Evolutionary conservation across 2,113 vertebrate species (phyloP).

Genomic region (Euleptes europaea): DNA sequence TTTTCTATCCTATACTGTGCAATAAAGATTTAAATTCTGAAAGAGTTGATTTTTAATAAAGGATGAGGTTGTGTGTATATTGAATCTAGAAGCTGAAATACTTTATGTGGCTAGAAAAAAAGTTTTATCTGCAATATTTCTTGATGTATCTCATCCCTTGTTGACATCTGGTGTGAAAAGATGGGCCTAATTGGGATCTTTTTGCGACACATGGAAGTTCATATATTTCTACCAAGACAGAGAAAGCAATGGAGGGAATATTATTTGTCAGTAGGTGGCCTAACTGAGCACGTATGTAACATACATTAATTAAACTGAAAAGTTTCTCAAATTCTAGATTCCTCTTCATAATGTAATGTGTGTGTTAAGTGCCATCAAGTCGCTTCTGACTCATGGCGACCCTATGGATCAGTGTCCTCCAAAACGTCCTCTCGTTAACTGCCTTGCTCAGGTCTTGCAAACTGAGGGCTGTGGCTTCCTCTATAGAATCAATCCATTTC

Average conservation of each 20-base stretch:
- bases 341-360: too few relatives aligned
- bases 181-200: not conserved
- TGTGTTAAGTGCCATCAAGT: too few relatives aligned
- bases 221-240: fast-evolving
- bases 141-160: not conserved
- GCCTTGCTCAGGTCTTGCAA: too few relatives aligned
- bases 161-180: fast-evolving
- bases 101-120: not conserved
- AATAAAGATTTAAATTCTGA: conserved; percentile 29
- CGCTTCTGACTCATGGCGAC: too few relatives aligned
- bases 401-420: too few relatives aligned
- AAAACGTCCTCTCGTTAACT: too few relatives aligned
- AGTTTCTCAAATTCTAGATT: too few relatives aligned
- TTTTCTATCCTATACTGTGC: not conserved
- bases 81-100: not conserved
- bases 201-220: fast-evolving
- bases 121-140: not conserved
- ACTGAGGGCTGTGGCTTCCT: too few relatives aligned
- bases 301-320: too few relatives aligned
- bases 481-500: too few relatives aligned
- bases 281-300: not conserved
- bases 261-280: not conserved
- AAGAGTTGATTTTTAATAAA: not conserved
- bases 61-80: not conserved
- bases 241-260: fast-evolving